These are phyloP conservation scores for Muscina levida DNA, from an alignment of 2,888 invertebrate species.

Conservation along the genomic window DNA sequence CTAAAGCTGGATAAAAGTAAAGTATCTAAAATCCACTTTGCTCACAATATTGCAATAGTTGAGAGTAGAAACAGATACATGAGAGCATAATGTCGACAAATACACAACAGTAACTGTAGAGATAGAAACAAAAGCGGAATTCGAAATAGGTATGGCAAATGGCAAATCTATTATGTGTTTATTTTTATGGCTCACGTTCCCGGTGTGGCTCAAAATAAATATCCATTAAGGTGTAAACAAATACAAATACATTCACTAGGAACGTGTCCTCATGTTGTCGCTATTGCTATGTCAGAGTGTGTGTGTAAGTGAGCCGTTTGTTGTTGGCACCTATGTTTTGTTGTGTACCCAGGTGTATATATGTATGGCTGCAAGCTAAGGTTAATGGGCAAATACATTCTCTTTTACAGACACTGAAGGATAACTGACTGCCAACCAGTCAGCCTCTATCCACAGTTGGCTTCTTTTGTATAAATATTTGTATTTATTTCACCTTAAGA, in stretches of 20 bases:
- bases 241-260: conserved; percentile 39
- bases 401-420: too few species aligned
- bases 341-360: background rate
- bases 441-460: background rate
- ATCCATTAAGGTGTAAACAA: conserved; percentile 61
- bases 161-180: conserved; percentile 40
- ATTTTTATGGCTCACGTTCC: conserved; percentile 60
- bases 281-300: background rate
- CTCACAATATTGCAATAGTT: too few species aligned
- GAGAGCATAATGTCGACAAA: background rate
- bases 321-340: background rate
- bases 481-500: conserved; percentile 61
- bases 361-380: too few species aligned
- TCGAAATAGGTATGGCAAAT: too few species aligned
- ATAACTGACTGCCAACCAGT: too few species aligned
- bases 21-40: too few species aligned
- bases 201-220: conserved; percentile 55
- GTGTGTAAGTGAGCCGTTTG: background rate
- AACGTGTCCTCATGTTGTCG: background rate
- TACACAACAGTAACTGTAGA: conserved; percentile 16
- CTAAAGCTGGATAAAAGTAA: too few species aligned
- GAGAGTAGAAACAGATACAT: background rate
- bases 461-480: conserved; percentile 9
- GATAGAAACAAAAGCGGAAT: conserved; percentile 42
- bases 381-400: too few species aligned